Base-by-base conservation (phyloP, 1,140 invertebrate genomes). In the Brachionus sp. region DNA sequence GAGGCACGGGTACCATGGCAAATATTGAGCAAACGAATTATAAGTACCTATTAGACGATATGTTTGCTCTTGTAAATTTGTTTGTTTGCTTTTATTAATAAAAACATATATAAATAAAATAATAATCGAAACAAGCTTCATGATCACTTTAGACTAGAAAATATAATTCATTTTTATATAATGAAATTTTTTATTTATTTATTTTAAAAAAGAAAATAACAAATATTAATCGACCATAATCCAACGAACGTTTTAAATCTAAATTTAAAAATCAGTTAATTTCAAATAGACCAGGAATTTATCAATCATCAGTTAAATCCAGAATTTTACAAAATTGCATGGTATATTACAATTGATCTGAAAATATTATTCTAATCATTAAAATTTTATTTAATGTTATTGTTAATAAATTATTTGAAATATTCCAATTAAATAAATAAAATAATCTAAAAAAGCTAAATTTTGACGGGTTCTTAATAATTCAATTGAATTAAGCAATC, bases 1-100 rank as follows among this genome's bases (percentile, higher is more conserved):
- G 86, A 93, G 92, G 86, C 93, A 92, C 19, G 93, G 93, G 88
- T 94, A 94, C 94, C 77, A 80, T 23, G 50, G 35, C 35, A 44
- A 57, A 44, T 80, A 80, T 66, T 80, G 77, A 16, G 77, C 77
- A 35, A 29, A 80, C 19, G 33, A 23, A 13, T 44, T 80, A 10
- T 50, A 23, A 5, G 50, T 16, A 35, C 77, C 77, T 4, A 80
- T 37, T 29, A 80, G 25, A n/a, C 77, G 77, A 29, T 80, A 80
- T 12, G 77, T 80, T 13, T 39, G 57, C 12, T 50, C 77, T 44
- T 80, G 77, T 4, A 42, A 19, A 19, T 66, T 6, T 44, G 33
- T 39, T 37, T 70, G 13, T 39, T 70, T 70, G 50, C 50, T 57
- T 16, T 57, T 19, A 25, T 19, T 19, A 25, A 57, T 57, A 1